Percentiles rank a stretch among this genome's conserved stretches.
These are phyloP conservation scores for Sphaerophoria rueppellii DNA, from an alignment of 2,888 invertebrate species.

Conservation along the genomic window DNA sequence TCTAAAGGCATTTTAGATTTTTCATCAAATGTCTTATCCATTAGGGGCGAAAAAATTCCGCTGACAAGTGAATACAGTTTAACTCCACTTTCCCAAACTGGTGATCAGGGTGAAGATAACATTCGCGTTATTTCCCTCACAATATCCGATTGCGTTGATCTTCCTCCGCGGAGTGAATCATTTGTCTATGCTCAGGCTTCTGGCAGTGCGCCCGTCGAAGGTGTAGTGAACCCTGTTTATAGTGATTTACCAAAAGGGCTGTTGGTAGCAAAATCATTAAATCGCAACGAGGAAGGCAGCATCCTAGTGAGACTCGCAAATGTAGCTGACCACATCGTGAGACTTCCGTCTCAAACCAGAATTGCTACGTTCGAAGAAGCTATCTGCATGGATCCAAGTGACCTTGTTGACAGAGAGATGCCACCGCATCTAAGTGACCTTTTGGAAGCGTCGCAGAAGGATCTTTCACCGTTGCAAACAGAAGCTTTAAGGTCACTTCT, in stretches of 20 bases:
- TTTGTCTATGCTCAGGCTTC: slow-evolving; percentile 22
- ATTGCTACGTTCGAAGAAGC: slow-evolving; percentile 19
- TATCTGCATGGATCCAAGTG: slow-evolving; percentile 5
- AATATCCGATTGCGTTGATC: slow-evolving; percentile 16
- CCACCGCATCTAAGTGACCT: slow-evolving; percentile 19
- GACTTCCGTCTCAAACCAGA: slow-evolving; percentile 11
- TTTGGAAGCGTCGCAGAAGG: slow-evolving; percentile 10
- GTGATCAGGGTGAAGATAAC: not conserved
- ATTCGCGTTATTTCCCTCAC: slow-evolving; percentile 2
- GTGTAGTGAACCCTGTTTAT: slow-evolving; percentile 21
- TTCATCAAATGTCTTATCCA: slow-evolving; percentile 10
- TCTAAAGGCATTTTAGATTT: slow-evolving; percentile 24
- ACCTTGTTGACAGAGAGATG: not conserved
- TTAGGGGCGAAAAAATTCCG: slow-evolving; percentile 5
- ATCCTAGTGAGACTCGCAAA: slow-evolving; percentile 21
- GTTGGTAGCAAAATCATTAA: slow-evolving; percentile 19
- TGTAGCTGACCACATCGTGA: slow-evolving; percentile 12
- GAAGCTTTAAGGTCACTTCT: slow-evolving; percentile 7
- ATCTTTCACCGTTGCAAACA: slow-evolving; percentile 17
- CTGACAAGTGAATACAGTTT: not conserved
- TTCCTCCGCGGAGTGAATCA: slow-evolving; percentile 32
- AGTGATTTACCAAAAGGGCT: slow-evolving; percentile 18
- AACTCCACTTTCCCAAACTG: slow-evolving; percentile 1
- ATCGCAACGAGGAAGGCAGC: slow-evolving; percentile 5
- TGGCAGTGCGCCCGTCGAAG: slow-evolving; percentile 1